These are phyloP conservation scores for Channallabes apus DNA, from an alignment of 2,797 vertebrate species.

Conservation along the genomic window DNA sequence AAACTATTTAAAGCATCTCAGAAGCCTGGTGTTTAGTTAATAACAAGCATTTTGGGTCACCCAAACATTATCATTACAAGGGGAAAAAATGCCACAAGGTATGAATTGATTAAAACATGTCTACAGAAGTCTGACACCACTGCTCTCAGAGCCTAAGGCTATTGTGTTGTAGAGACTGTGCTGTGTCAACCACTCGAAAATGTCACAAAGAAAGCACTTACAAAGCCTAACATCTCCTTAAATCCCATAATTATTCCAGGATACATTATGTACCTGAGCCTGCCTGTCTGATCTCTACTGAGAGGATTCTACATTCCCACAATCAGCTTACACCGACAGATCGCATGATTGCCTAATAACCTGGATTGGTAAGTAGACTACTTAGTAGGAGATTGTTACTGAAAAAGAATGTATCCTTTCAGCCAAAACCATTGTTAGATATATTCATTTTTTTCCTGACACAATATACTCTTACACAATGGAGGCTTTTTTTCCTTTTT, in stretches of 20 bases:
- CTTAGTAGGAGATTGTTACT: slow-evolving; percentile 67
- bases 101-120: slow-evolving; percentile 65
- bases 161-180: slow-evolving; percentile 63
- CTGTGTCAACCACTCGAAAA: slow-evolving; percentile 71
- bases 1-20: slow-evolving; percentile 41
- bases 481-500: slow-evolving; percentile 9
- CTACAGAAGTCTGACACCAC: slow-evolving; percentile 58
- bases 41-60: slow-evolving; percentile 58
- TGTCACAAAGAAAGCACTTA: slow-evolving; percentile 74
- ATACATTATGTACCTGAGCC: slow-evolving; percentile 75
- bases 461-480: slow-evolving; percentile 49
- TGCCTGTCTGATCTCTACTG: slow-evolving; percentile 70
- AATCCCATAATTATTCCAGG: slow-evolving; percentile 78
- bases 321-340: slow-evolving; percentile 77
- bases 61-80: slow-evolving; percentile 56
- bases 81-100: slow-evolving; percentile 51
- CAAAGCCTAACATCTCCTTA: slow-evolving; percentile 74
- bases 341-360: slow-evolving; percentile 73
- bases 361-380: slow-evolving; percentile 67
- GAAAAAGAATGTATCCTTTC: slow-evolving; percentile 62
- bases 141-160: slow-evolving; percentile 51
- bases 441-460: slow-evolving; percentile 38
- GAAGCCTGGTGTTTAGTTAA: slow-evolving; percentile 43
- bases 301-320: slow-evolving; percentile 71
- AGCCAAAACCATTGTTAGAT: slow-evolving; percentile 51